Percentiles rank a stretch among this genome's conserved stretches.
These are phyloP conservation scores for Mungos mungo DNA, from an alignment of 2,113 vertebrate species.

Conservation along the genomic window DNA sequence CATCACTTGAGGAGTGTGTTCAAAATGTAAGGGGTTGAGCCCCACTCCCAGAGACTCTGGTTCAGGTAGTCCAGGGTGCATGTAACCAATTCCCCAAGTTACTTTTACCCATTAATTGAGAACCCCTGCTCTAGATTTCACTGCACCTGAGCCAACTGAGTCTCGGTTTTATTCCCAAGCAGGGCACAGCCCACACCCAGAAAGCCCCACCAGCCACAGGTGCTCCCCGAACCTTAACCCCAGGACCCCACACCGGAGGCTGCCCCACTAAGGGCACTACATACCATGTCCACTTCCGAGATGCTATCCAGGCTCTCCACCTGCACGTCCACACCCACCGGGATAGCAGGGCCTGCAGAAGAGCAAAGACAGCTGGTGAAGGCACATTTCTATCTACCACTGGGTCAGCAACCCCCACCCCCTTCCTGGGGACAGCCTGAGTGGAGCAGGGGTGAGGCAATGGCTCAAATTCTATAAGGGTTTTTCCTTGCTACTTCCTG, in stretches of 20 bases:
- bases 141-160: neutral
- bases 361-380: constrained; percentile 38
- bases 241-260: fast-evolving
- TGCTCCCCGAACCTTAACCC: no score
- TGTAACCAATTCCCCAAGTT: neutral
- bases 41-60: neutral
- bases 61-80: neutral
- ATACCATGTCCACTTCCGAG: constrained; percentile 98
- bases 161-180: neutral
- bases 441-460: neutral
- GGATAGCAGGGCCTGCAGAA: constrained; percentile 92
- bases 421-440: no score
- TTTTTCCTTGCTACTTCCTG: neutral
- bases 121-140: neutral
- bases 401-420: fast-evolving
- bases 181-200: neutral
- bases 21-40: neutral
- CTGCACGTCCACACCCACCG: constrained; percentile 96
- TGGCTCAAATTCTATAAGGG: neutral
- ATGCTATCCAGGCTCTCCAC: constrained; percentile 98
- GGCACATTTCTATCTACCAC: neutral
- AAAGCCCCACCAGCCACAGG: neutral
- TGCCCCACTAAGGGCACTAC: constrained; percentile 47
- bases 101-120: neutral
- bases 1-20: neutral